Percentiles rank a stretch among this genome's conserved stretches.
These are phyloP conservation scores for Calcarius lapponicus DNA, from an alignment of 2,797 vertebrate species.

Conservation along the genomic window DNA sequence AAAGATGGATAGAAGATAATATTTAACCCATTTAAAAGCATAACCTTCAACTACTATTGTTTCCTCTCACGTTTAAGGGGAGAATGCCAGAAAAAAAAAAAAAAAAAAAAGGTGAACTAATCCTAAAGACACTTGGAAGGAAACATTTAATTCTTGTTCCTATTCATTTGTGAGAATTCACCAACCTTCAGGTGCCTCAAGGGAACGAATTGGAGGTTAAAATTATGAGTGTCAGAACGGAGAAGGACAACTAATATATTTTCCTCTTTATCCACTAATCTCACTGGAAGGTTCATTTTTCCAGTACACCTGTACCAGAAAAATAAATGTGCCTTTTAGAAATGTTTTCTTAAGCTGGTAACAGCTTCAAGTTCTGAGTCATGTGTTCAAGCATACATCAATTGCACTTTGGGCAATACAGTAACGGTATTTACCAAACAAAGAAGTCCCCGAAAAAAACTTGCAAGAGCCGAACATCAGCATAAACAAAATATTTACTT, in stretches of 20 bases:
- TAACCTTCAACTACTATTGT: neutral
- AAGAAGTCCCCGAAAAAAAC: neutral
- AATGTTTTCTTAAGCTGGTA: neutral
- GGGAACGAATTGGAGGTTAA: neutral
- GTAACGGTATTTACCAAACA: neutral
- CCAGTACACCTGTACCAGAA: neutral
- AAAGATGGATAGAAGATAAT: neutral
- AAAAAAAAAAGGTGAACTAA: neutral
- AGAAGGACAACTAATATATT: neutral
- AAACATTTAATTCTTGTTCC: neutral
- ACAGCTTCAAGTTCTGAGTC: neutral
- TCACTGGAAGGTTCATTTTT: neutral
- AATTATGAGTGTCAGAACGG: neutral
- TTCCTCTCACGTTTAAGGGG: neutral
- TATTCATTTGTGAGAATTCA: neutral
- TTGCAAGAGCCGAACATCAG: neutral
- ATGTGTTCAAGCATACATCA: rapidly evolving
- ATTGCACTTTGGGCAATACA: neutral
- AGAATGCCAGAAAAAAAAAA: neutral
- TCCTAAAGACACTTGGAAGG: neutral
- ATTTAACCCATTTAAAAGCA: neutral
- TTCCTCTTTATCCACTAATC: neutral
- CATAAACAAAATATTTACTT: neutral
- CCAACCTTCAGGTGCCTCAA: neutral
- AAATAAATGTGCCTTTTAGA: neutral